phyloP scores from a whole-genome alignment of 2,113 vertebrate genomes.

The Hippocampus guttulatus region DNA sequence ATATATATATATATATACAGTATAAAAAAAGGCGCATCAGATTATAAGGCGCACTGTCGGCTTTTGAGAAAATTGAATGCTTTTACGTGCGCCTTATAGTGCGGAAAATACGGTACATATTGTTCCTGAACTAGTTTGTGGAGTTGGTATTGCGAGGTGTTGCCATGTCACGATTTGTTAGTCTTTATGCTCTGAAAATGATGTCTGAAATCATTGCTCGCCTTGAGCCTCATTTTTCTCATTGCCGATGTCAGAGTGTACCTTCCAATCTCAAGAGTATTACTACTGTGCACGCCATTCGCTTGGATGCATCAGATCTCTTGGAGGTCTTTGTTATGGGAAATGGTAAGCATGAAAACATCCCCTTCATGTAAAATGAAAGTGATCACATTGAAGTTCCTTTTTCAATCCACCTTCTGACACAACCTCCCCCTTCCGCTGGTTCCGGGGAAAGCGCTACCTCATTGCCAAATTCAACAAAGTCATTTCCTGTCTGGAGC shows the following conservation, averaged over 20 bases:
- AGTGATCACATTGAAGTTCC: constrained; percentile 18
- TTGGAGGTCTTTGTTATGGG: background rate
- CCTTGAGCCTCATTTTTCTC: constrained; percentile 19
- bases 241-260: constrained; percentile 23
- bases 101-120: constrained; percentile 4
- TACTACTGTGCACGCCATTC: constrained; percentile 3
- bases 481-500: constrained; percentile 68
- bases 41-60: too few species aligned
- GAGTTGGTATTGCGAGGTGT: too few species aligned
- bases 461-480: constrained; percentile 73
- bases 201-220: constrained; percentile 29
- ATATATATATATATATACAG: too few species aligned
- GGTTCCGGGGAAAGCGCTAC: constrained; percentile 66
- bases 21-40: too few species aligned
- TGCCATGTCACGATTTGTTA: too few species aligned
- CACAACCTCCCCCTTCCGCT: constrained; percentile 26
- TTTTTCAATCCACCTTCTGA: constrained; percentile 18
- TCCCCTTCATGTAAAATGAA: constrained; percentile 19
- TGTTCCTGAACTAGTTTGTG: too few species aligned
- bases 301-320: background rate
- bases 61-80: too few species aligned
- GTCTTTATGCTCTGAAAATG: constrained; percentile 41
- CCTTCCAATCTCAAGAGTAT: constrained; percentile 26
- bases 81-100: too few species aligned
- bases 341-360: background rate